phyloP scores from a whole-genome alignment of 2,888 invertebrate species.

The Anthophora plumipes region DNA sequence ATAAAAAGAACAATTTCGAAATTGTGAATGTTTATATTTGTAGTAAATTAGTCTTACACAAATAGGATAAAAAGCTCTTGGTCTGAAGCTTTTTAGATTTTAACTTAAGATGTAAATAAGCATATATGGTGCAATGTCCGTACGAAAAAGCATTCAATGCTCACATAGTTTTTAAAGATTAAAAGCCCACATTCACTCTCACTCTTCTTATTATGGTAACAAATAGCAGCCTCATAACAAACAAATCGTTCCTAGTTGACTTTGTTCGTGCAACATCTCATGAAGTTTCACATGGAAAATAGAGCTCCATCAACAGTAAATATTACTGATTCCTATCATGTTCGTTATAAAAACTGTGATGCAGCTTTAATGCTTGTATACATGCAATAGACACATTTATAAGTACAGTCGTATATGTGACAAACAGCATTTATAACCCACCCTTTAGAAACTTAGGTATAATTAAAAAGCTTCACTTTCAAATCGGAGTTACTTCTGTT shows the following conservation, averaged over 20 bases:
- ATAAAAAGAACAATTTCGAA: slow-evolving; percentile 45
- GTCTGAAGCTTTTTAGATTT: slow-evolving; percentile 57
- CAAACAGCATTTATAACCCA: slow-evolving; percentile 60
- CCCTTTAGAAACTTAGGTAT: slow-evolving; percentile 54
- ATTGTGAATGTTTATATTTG: slow-evolving; percentile 76
- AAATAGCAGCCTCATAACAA: slow-evolving; percentile 74
- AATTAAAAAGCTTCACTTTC: slow-evolving; percentile 59
- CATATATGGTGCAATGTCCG: slow-evolving; percentile 66
- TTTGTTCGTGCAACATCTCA: slow-evolving; percentile 65
- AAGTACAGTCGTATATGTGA: slow-evolving; percentile 62
- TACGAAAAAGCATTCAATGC: slow-evolving; percentile 68
- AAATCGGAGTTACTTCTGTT: slow-evolving; percentile 30
- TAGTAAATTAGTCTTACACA: slow-evolving; percentile 77
- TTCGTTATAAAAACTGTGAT: slow-evolving; percentile 49
- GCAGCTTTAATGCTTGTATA: slow-evolving; percentile 58
- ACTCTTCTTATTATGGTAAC: slow-evolving; percentile 69
- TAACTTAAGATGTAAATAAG: slow-evolving; percentile 69
- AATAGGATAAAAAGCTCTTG: slow-evolving; percentile 74
- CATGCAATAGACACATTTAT: slow-evolving; percentile 62
- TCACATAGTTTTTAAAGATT: slow-evolving; percentile 62
- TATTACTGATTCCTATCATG: slow-evolving; percentile 35
- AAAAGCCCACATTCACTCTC: slow-evolving; percentile 68
- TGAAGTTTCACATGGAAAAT: slow-evolving; percentile 57
- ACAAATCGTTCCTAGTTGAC: slow-evolving; percentile 64
- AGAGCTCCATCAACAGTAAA: slow-evolving; percentile 50